Evolutionary conservation across 2,113 vertebrate genomes (phyloP), one percentile per base, ranked within the genome.

Genomic region (Mus pahari): DNA sequence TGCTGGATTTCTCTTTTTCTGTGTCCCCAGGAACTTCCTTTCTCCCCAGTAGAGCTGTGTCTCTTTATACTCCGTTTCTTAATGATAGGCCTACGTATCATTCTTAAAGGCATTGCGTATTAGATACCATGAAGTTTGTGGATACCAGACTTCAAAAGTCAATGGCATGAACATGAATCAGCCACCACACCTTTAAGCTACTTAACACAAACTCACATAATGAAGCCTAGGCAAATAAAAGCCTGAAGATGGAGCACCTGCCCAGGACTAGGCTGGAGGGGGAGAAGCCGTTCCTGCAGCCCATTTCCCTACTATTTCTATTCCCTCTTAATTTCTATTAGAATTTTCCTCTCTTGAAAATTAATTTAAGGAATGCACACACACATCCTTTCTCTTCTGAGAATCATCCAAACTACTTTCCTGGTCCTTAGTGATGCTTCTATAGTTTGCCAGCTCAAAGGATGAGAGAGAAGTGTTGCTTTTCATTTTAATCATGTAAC

Each of bases 291-390:
- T 31, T 39, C 75, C 17, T 60, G 70, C 2, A 84, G 42, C 48
- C 78, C 53, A 48, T 22, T 53, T 28, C 73, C 9, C 16, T 71
- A 20, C 19, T 36, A 62, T 60, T 33, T 68, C 31, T 36, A 58
- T 48, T 70, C 4, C 11, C 58, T 86, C 83, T 89, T 93, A 4
- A 48, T 66, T 64, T 78, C 62, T 60, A 58, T n/a, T 53, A 1
- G 12, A 75, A 64, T 45, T 74, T 86, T 94, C 60, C n/a, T 28
- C 22, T 92, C 66, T 74, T 79, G 62, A n/a, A 94, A 95, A 81
- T 39, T 45, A 86, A 58, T 36, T 81, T 81, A 26, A 36, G 7
- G 22, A 90, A 77, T 33, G 50, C 4, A 33, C 7, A 5, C 33
- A 81, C 28, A 2, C 0, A 58, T 4, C 33, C 3, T 70, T 2